These are phyloP conservation scores for Euspilapteryx auroguttella DNA, from an alignment of 2,888 invertebrate species.

Conservation along the genomic window DNA sequence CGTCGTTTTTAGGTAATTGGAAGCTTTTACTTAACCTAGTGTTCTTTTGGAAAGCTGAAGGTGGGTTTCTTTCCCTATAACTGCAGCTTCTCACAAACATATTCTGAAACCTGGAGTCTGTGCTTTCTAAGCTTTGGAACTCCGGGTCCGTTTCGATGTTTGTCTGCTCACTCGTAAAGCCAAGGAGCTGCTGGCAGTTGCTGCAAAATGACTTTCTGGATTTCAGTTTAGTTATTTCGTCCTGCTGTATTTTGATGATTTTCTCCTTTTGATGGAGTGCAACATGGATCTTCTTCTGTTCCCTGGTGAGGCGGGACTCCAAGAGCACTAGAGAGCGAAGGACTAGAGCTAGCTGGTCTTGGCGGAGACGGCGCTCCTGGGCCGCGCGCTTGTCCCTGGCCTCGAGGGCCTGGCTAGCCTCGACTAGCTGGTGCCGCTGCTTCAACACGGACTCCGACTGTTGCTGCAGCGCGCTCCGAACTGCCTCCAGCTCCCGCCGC, in stretches of 20 bases:
- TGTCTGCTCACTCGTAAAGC: slow-evolving; percentile 55
- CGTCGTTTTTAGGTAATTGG: slow-evolving; percentile 47
- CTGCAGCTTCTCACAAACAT: slow-evolving; percentile 51
- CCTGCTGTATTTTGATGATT: slow-evolving; percentile 69
- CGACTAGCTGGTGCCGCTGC: slow-evolving; percentile 69
- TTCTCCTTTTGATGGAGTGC: slow-evolving; percentile 72
- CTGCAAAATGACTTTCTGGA: slow-evolving; percentile 50
- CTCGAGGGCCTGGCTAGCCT: slow-evolving; percentile 63
- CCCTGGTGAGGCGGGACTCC: slow-evolving; percentile 71
- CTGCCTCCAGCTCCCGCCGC: slow-evolving; percentile 66
- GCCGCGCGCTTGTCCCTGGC: slow-evolving; percentile 62
- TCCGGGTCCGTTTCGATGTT: slow-evolving; percentile 57
- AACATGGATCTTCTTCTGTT: slow-evolving; percentile 71
- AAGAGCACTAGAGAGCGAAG: slow-evolving; percentile 70
- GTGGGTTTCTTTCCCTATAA: slow-evolving; percentile 51
- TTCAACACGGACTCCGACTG: slow-evolving; percentile 65
- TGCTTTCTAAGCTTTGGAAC: slow-evolving; percentile 54
- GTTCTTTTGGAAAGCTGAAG: slow-evolving; percentile 54
- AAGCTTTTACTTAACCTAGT: slow-evolving; percentile 55
- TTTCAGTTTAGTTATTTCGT: slow-evolving; percentile 68
- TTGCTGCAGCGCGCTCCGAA: slow-evolving; percentile 66
- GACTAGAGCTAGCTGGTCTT: slow-evolving; percentile 72
- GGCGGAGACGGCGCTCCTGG: slow-evolving; percentile 65
- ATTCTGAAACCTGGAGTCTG: slow-evolving; percentile 50
- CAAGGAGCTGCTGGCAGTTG: slow-evolving; percentile 51